Evolutionary conservation across 2,113 vertebrate species (phyloP).

Genomic region (Heptranchias perlo): DNA sequence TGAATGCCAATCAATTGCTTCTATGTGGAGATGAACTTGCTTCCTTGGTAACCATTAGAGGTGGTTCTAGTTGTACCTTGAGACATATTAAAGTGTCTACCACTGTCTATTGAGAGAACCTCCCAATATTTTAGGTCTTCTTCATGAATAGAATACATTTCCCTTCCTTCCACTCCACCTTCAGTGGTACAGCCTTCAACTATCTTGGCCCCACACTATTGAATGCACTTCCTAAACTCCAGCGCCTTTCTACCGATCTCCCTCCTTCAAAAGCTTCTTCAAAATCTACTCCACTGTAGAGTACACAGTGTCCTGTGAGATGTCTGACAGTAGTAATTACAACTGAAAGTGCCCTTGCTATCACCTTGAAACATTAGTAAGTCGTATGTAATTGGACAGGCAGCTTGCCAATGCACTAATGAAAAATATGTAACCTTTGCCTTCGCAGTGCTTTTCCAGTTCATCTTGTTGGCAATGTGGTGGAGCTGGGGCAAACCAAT

Average conservation of each 20-base stretch:
- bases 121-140: neutral
- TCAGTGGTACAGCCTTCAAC: neutral
- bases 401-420: neutral
- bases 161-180: neutral
- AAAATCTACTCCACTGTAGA: neutral
- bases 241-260: neutral
- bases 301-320: neutral
- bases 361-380: neutral
- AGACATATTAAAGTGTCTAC: neutral
- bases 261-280: neutral
- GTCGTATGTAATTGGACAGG: neutral
- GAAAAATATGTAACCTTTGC: conserved; percentile 12
- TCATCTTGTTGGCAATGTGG: neutral
- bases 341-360: neutral
- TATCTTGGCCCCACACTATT: neutral
- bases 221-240: neutral
- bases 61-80: neutral
- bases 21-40: neutral
- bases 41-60: neutral
- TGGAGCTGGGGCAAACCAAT: neutral
- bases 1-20: neutral
- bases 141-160: neutral
- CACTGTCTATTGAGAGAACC: neutral
- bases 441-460: neutral
- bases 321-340: neutral